Evolutionary conservation across 2,888 invertebrate genomes (phyloP).

Genomic region (Agrochola lychnidis): DNA sequence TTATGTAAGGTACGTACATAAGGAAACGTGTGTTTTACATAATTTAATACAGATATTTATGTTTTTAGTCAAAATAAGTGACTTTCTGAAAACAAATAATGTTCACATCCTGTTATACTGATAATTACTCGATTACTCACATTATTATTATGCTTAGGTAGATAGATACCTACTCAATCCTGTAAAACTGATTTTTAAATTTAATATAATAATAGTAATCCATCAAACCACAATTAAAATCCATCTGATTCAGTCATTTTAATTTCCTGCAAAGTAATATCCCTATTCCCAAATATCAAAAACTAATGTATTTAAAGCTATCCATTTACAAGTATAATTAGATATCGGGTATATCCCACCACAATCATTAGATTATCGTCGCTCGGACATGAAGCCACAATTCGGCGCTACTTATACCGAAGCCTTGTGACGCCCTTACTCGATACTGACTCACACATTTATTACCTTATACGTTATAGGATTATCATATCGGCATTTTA

Average conservation of each 20-base stretch:
- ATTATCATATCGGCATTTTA: slow-evolving; percentile 64
- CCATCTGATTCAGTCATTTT: not conserved
- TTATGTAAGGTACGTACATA: slow-evolving; percentile 11
- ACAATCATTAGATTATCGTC: slow-evolving; percentile 71
- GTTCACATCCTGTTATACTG: not conserved
- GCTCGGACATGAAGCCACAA: slow-evolving; percentile 83
- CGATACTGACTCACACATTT: slow-evolving; percentile 78
- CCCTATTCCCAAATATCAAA: slow-evolving; percentile 33
- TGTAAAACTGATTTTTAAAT: not conserved
- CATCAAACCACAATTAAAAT: slow-evolving; percentile 2
- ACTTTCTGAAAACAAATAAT: not conserved
- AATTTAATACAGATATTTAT: not conserved
- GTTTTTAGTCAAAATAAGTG: not conserved
- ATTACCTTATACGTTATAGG: slow-evolving; percentile 69
- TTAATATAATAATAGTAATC: too few species aligned
- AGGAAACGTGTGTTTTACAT: slow-evolving; percentile 18
- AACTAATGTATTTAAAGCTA: slow-evolving; percentile 52
- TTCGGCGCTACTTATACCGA: slow-evolving; percentile 83
- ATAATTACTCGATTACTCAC: not conserved
- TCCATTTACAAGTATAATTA: slow-evolving; percentile 68
- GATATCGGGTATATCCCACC: slow-evolving; percentile 64
- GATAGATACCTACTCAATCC: not conserved
- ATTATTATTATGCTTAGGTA: not conserved
- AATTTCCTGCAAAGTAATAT: slow-evolving; percentile 31
- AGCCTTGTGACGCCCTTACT: slow-evolving; percentile 81